phyloP scores from a whole-genome alignment of 2,113 vertebrate genomes.

The Oryzias javanicus region DNA sequence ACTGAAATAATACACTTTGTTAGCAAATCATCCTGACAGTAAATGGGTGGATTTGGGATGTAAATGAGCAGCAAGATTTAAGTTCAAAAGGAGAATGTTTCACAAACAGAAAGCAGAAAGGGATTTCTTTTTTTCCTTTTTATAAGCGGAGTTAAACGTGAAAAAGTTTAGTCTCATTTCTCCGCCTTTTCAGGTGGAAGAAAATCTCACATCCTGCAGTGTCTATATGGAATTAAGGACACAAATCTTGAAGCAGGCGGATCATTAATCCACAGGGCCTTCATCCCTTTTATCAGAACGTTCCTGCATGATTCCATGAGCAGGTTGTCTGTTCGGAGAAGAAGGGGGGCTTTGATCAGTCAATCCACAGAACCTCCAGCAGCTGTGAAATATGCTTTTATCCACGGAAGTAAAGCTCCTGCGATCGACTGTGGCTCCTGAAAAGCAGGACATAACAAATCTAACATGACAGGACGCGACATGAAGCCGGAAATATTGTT shows the following conservation, averaged over 20 bases:
- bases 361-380: slow-evolving; percentile 41
- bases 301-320: slow-evolving; percentile 20
- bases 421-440: slow-evolving; percentile 31
- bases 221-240: slow-evolving; percentile 43
- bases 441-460: slow-evolving; percentile 25
- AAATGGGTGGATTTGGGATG: too few species aligned
- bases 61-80: too few species aligned
- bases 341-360: slow-evolving; percentile 49
- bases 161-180: slow-evolving; percentile 1
- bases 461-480: slow-evolving; percentile 32
- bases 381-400: slow-evolving; percentile 36
- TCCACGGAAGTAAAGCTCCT: slow-evolving; percentile 18
- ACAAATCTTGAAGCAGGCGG: slow-evolving; percentile 47
- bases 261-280: slow-evolving; percentile 33
- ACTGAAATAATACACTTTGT: too few species aligned
- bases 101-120: too few species aligned
- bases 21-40: too few species aligned
- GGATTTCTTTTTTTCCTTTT: too few species aligned
- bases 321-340: slow-evolving; percentile 40
- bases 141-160: too few species aligned
- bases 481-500: slow-evolving; percentile 32
- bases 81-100: too few species aligned
- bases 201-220: slow-evolving; percentile 1
- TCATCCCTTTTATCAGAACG: slow-evolving; percentile 43
- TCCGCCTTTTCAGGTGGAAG: slow-evolving; percentile 1